Base-by-base conservation (phyloP, 2,797 vertebrate genomes). In the Pseudochirops corinnae region DNA sequence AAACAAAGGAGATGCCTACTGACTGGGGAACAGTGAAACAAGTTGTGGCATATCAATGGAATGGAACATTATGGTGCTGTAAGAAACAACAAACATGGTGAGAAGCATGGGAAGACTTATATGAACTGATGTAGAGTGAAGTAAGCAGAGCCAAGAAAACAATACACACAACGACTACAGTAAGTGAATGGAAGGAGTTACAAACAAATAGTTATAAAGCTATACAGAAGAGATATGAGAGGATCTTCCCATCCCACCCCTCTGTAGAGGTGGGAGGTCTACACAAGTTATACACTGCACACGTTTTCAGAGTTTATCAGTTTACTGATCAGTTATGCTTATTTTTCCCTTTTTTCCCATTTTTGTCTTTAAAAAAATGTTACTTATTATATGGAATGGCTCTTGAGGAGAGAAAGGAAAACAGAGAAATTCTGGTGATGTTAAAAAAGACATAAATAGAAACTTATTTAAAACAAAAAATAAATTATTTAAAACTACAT, bases 401-500 rank as follows among this genome's bases (percentile, higher is more conserved):
- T 82, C 67, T 82, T 24, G n/a, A 18, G 2, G 21, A 82, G 0
- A 1, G n/a, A n/a, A 82, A 82, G 67, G n/a, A 82, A 39, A 82
- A 82, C 67, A 16, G 62, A 39, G 16, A 24, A 82, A 82, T 82
- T 82, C 10, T 82, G 16, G 67, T 24, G 67, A 24, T 24, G n/a
- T 82, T 39, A 39, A 46, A 58, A 82, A 82, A 46, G n/a, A 39
- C 33, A n/a, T 7, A 82, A 82, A 39, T 82, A 82, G n/a, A 46
- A 82, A 82, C 18, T 82, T n/a, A 74, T 31, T 90, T 95, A 33
- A 91, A 60, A 92, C 26, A 92, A 74, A 93, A 95, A 93, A 16
- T 12, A 90, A n/a, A 90, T 52, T 46, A 94, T 28, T 56, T 39
- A 90, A 56, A 3, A 60, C 39, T 31, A 5, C 18, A 56, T 21